phyloP scores from a whole-genome alignment of 2,888 invertebrate species.

The Lasioglossum pauxillum region DNA sequence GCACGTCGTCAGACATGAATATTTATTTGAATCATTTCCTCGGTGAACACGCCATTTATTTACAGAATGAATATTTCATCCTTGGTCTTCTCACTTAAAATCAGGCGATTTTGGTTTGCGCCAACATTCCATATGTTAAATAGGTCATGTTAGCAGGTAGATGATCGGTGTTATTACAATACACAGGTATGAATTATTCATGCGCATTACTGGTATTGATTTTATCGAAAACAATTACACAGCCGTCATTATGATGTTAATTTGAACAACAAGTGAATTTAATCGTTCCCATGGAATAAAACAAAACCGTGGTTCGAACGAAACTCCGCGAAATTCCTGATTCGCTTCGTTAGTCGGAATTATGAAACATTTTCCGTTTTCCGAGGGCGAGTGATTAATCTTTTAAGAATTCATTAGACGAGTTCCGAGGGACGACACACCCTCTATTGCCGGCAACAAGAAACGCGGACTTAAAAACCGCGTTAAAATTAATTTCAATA shows the following conservation, averaged over 20 bases:
- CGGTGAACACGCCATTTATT: not conserved
- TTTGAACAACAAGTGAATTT: not conserved
- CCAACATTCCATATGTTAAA: not conserved
- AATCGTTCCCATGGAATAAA: not conserved
- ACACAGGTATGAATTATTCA: not conserved
- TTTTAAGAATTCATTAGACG: not conserved
- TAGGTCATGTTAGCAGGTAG: not conserved
- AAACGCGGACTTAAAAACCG: slow-evolving; percentile 1
- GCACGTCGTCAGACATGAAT: not conserved
- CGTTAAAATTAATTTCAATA: slow-evolving; percentile 49
- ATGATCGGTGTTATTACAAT: slow-evolving; percentile 5
- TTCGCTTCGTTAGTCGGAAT: not conserved
- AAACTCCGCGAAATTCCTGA: not conserved
- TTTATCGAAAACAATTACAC: slow-evolving; percentile 3
- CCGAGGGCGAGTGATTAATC: not conserved
- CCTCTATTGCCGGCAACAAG: not conserved
- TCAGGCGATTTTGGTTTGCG: not conserved
- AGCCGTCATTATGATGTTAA: not conserved
- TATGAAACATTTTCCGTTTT: not conserved
- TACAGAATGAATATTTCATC: not conserved
- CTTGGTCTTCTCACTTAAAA: not conserved
- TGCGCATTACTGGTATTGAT: not conserved
- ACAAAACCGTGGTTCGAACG: not conserved
- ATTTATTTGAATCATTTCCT: not conserved
- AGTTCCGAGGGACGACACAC: not conserved